These are phyloP conservation scores for Ophthalmolycus amberensis DNA, from an alignment of 2,113 vertebrate species.

Conservation along the genomic window DNA sequence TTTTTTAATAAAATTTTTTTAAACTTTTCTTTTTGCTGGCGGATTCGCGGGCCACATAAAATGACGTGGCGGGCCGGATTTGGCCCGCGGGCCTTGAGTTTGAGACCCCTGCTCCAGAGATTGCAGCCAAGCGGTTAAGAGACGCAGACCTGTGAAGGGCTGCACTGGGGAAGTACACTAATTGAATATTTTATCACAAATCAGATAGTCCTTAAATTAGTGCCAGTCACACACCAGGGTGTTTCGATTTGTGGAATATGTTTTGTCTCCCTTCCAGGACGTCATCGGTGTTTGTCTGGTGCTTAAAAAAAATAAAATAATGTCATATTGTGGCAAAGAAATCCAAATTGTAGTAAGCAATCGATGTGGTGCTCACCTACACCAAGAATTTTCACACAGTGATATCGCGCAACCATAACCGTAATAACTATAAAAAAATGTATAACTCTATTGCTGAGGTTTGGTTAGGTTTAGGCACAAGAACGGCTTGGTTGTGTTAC, in stretches of 20 bases:
- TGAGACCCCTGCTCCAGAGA: neutral
- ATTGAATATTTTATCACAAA: neutral
- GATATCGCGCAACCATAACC: no score
- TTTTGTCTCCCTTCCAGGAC: neutral
- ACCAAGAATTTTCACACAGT: no score
- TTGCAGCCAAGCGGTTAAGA: neutral
- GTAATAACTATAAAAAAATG: no score
- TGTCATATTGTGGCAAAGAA: neutral
- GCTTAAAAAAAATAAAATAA: neutral
- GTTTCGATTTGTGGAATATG: neutral
- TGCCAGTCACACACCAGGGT: neutral
- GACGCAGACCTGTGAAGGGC: conserved; percentile 1
- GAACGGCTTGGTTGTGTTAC: neutral
- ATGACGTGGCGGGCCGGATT: no score
- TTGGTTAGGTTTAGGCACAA: neutral
- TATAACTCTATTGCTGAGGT: no score
- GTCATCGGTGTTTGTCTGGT: no score
- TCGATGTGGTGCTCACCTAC: no score
- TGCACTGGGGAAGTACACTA: neutral
- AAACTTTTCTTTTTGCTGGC: no score
- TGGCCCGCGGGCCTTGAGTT: no score
- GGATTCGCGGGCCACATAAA: no score
- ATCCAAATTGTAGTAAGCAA: no score
- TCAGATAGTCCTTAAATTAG: neutral
- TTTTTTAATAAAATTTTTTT: no score